Percentiles rank a stretch among this genome's conserved stretches.
Evolutionary conservation across 23 tunicate genomes (phyloP).

Genomic region (Phallusia fumigata): DNA sequence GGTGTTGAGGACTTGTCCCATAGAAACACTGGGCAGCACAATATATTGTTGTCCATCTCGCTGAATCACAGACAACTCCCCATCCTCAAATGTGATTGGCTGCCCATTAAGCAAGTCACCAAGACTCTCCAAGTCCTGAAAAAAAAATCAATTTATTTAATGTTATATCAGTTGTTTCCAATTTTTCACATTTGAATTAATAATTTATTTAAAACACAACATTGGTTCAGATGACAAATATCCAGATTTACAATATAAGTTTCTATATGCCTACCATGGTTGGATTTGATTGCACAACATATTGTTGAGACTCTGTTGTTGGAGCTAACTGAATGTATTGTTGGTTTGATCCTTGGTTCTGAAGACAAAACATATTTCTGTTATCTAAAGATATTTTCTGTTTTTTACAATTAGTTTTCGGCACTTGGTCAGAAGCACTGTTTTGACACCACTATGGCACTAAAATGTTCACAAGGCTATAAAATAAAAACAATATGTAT

Average conservation of each 20-base stretch:
- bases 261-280: background rate
- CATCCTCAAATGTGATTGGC: constrained; percentile 48
- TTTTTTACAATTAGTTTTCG: no score
- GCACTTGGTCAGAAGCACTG: no score
- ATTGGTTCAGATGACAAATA: no score
- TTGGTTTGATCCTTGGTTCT: background rate
- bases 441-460: no score
- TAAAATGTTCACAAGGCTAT: no score
- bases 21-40: constrained; percentile 59
- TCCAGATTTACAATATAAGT: no score
- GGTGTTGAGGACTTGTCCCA: constrained; percentile 32
- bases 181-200: no score
- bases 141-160: no score
- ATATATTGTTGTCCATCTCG: constrained; percentile 78
- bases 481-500: no score
- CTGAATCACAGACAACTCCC: constrained; percentile 69
- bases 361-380: background rate
- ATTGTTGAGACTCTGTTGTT: constrained; percentile 35
- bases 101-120: constrained; percentile 44
- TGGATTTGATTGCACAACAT: constrained; percentile 25
- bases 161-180: no score
- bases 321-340: constrained; percentile 31
- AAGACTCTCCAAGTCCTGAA: constrained; percentile 44
- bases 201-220: no score
- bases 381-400: no score